Base-by-base conservation (phyloP, 2,888 invertebrate genomes). In the Pyrrhia umbra region DNA sequence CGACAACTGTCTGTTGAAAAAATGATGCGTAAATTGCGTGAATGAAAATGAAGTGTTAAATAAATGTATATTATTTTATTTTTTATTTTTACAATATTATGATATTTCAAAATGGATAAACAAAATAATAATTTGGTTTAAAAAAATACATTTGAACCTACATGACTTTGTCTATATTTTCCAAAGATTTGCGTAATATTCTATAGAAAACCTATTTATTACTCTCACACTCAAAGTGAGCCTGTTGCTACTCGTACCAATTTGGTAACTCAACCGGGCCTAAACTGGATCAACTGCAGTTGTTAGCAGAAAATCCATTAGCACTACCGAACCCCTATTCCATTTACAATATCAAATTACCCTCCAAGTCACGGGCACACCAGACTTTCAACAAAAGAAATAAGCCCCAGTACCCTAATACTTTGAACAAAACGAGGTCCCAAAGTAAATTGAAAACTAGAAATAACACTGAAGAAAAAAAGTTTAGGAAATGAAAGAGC, bases 401-500 rank as follows among this genome's bases (percentile, higher is more conserved):
- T 58, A 61, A 51, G 47, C 45, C 46, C 25, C 45, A 5, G 46
- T 25, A 49, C 60, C 57, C 45, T 42, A 55, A 47, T 52, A 37
- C 51, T 55, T 39, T 21, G 45, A 55, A 63, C 45, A 27, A 42
- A 51, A 62, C 54, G 40, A 51, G 58, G 52, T 55, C 49, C 40
- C 25, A 57, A 63, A 46, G 55, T 50, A 72, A 79, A 79, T 79
- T 83, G 67, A 54, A 61, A 75, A 66, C 51, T 15, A 61, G 50
- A 68, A 71, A 69, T 72, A 67, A 71, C 59, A 74, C 27, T 43
- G 37, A 27, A 63, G 30, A n/a, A 43, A 66, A 58, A 59, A 69
- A 51, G 25, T 54, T 67, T 37, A 23, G 55, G 52, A 61, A 71
- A 65, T 27, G 49, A 63, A 66, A 71, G 21, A 54, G 21, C 16